Base-by-base conservation (phyloP, 1,140 invertebrate species). In the Tetramorium parvispinum region DNA sequence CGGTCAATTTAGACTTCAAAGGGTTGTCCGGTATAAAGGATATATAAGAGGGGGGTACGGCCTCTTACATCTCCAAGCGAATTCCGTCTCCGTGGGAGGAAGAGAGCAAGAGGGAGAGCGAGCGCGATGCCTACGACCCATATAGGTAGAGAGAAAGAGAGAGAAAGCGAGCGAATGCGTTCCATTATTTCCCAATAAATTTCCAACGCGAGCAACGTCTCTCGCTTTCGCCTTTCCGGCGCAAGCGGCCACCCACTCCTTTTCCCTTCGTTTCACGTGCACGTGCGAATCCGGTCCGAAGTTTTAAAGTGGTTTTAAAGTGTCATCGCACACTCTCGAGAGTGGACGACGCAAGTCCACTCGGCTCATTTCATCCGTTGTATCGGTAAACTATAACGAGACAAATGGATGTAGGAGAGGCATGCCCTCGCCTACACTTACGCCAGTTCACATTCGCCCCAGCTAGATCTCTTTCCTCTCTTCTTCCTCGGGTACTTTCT, bases 361-460 rank as follows among this genome's bases (percentile, higher is more conserved):
- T 87, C 88, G 73, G 55, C 83, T 89, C 90, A 85, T 92, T 86
- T 90, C 86, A 79, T 73, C 65, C 78, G 32, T 78, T 53, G 83
- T 93, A 93, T 93, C 92, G 92, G 91, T 93, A 93, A 93, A 93
- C 90, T 93, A 90, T 93, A 93, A 93, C 87, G 89, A 93, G 93
- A 93, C 93, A 93, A 93, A 93, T 93, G 90, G 91, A 92, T 93
- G 91, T 92, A 88, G 89, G 91, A 92, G 21, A 66, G 85, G 77
- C 86, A 76, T 81, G 88, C 85, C 81, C 82, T 77, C 55, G 70
- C 75, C 63, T 49, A 77, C 75, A 59, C 70, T 40, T 73, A 68
- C 76, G 65, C 40, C 63, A 66, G 65, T 24, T 68, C 65, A 75
- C 77, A 85, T 86, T 55, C 71, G 49, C 55, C 51, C 51, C 46